Percentiles rank a stretch among this genome's conserved stretches.
Evolutionary conservation across 2,797 vertebrate genomes (phyloP).

Genomic region (Artibeus jamaicensis): DNA sequence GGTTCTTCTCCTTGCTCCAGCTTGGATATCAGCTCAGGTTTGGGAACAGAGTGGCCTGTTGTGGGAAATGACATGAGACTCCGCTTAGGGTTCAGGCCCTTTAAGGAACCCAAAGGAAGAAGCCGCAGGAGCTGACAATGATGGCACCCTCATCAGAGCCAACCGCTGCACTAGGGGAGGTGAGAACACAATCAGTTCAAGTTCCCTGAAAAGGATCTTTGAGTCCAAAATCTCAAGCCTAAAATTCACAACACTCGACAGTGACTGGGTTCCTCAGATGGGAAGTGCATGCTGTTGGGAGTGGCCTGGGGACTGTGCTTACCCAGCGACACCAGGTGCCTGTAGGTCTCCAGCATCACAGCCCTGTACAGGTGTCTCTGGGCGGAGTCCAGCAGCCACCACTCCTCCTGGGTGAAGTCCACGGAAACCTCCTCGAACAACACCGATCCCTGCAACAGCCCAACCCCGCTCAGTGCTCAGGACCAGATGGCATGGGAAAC

Average conservation of each 20-base stretch:
- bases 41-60: conserved; percentile 11
- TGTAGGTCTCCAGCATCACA: conserved; percentile 40
- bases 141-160: neutral
- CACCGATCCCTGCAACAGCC: neutral
- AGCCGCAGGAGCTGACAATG: neutral
- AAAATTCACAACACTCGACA: neutral
- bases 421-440: neutral
- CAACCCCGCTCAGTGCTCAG: neutral
- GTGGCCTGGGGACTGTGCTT: neutral
- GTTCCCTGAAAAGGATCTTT: neutral
- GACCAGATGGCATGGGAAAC: neutral
- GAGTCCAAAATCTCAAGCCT: neutral
- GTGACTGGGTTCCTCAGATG: neutral
- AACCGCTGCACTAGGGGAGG: neutral
- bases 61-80: neutral
- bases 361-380: conserved; percentile 24
- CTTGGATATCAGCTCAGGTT: conserved; percentile 38
- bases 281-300: neutral
- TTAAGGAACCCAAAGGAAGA: neutral
- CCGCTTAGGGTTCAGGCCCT: neutral
- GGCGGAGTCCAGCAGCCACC: conserved; percentile 36
- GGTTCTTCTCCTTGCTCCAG: conserved; percentile 36
- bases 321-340: conserved; percentile 8
- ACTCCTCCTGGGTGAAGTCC: conserved; percentile 30
- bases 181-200: neutral